These are phyloP conservation scores for Ctenomys sociabilis DNA, from an alignment of 2,113 vertebrate species.

Conservation along the genomic window DNA sequence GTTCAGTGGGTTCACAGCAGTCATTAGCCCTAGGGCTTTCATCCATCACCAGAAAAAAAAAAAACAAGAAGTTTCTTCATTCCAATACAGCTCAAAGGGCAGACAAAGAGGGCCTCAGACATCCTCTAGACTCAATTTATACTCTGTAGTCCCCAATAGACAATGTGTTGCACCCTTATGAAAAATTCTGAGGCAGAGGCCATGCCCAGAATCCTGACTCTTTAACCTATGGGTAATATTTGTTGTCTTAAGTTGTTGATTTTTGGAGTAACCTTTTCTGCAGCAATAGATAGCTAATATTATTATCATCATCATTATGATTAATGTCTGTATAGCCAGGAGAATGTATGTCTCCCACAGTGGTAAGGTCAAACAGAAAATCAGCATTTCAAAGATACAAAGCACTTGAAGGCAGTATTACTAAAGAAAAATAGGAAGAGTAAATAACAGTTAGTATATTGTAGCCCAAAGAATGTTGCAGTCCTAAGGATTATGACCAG, in stretches of 20 bases:
- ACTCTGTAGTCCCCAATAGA: neutral
- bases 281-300: neutral
- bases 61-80: neutral
- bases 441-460: constrained; percentile 10
- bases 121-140: neutral
- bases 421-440: neutral
- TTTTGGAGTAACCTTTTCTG: neutral
- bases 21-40: neutral
- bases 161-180: neutral
- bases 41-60: neutral
- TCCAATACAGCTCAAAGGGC: neutral
- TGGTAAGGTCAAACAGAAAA: neutral
- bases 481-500: neutral
- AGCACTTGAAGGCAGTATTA: neutral
- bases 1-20: neutral
- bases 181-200: neutral
- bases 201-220: neutral
- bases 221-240: neutral
- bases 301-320: neutral
- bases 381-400: neutral
- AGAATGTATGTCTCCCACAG: neutral
- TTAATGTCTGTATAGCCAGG: neutral
- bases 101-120: neutral
- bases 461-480: neutral
- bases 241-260: neutral